Evolutionary conservation across 2,888 invertebrate species (phyloP).

Genomic region (Cheilosia grossa): DNA sequence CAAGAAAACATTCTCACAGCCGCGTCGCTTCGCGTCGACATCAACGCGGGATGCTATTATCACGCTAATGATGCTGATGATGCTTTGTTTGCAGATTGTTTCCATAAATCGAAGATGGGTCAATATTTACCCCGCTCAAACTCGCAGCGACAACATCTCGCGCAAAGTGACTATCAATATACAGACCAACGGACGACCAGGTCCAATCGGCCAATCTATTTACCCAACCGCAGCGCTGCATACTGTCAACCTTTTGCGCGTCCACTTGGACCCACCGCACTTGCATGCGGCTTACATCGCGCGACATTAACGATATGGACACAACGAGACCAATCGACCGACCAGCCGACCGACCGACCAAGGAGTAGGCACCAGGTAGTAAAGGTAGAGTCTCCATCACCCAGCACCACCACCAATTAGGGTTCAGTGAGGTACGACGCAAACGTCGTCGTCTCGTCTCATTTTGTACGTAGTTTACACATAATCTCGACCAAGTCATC

Average conservation of each 20-base stretch:
- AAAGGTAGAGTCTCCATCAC: not conserved
- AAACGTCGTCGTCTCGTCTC: slow-evolving; percentile 60
- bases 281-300: slow-evolving; percentile 47
- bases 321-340: slow-evolving; percentile 40
- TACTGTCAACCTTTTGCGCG: slow-evolving; percentile 32
- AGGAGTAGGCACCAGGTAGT: slow-evolving; percentile 35
- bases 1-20: slow-evolving; percentile 12
- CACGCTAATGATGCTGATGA: slow-evolving; percentile 70
- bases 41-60: slow-evolving; percentile 64
- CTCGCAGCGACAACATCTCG: slow-evolving; percentile 39
- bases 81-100: slow-evolving; percentile 73
- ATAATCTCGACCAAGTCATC: slow-evolving; percentile 67
- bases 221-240: slow-evolving; percentile 31
- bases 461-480: slow-evolving; percentile 67
- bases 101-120: slow-evolving; percentile 72
- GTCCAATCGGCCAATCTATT: slow-evolving; percentile 61
- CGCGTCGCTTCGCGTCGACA: slow-evolving; percentile 42
- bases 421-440: slow-evolving; percentile 68
- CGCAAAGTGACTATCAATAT: slow-evolving; percentile 66
- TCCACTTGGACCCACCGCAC: slow-evolving; percentile 46
- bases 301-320: slow-evolving; percentile 57
- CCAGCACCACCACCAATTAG: slow-evolving; percentile 66
- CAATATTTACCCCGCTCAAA: slow-evolving; percentile 68
- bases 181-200: slow-evolving; percentile 19
- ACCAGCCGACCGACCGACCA: slow-evolving; percentile 5